Evolutionary conservation across 2,888 invertebrate genomes (phyloP), one percentile per base, ranked within the genome.

Genomic region (Plemyria rubiginata): DNA sequence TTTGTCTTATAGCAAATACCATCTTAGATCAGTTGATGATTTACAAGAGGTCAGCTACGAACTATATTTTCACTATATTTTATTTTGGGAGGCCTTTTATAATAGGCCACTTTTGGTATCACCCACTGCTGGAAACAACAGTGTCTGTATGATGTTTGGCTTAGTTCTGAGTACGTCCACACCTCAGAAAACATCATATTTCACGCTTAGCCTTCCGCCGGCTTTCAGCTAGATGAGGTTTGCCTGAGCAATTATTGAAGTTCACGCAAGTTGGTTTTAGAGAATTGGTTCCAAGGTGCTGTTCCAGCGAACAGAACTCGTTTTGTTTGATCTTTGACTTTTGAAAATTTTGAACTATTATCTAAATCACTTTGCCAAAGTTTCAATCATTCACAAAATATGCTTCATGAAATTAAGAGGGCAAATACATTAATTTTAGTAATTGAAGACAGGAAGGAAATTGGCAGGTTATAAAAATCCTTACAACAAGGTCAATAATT

Each of bases 161-260:
- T 13, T 11, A 13, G 9, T 41, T 51, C 57, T 65, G 43, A 54
- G 54, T 65, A 49, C 60, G 60, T 16, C 60, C 75, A 73, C 75
- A 70, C 68, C 66, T 55, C 60, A 70, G 79, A 80, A 78, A 80
- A 81, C 81, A 81, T 79, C 77, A 82, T 84, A 82, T 82, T 78
- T 84, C 82, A 84, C 67, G 72, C 74, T 77, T 77, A 73, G 36
- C 64, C 55, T 59, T 56, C 60, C 38, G 41, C 56, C 43, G 60
- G 71, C 72, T 72, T 60, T 69, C 57, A 75, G 71, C 72, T 68
- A 70, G 72, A 75, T 77, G 70, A 71, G 72, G 66, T 72, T 68
- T 68, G 68, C 65, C 63, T 57, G 38, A 52, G 60, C 65, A 65
- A 65, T 65, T 65, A 65, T 65, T 65, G 57, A 60, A 65, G 54